A percentile compares a stretch with the other conserved stretches of the same genome.
Conservation (phyloP, 2,113 vertebrate genomes). For the Machaerirhynchus nigripectus region DNA sequence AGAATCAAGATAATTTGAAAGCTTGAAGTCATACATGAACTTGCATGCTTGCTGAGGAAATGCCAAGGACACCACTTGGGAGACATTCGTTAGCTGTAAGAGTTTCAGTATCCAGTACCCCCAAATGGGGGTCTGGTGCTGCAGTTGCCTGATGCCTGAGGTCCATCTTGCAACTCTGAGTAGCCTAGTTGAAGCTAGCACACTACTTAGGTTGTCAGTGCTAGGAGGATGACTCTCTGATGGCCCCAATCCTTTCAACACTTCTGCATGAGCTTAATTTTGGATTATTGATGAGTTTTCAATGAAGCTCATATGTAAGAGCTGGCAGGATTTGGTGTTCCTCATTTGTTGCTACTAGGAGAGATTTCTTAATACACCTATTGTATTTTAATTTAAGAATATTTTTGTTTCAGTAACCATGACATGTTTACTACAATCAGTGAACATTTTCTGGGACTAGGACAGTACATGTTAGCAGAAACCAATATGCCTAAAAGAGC, state of each 20-base stretch:
- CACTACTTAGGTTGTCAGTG: slow-evolving; percentile 3
- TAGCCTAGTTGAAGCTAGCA: neutral
- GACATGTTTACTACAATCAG: neutral
- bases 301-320: neutral
- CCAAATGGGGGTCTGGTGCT: neutral
- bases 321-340: neutral
- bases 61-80: neutral
- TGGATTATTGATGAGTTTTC: neutral
- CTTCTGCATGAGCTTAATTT: neutral
- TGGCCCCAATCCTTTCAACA: slow-evolving; percentile 20
- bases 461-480: neutral
- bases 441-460: neutral
- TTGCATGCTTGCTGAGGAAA: neutral
- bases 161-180: neutral
- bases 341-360: neutral
- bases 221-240: neutral
- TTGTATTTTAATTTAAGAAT: slow-evolving; percentile 17
- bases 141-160: neutral
- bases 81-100: neutral
- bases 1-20: neutral
- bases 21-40: neutral
- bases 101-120: neutral
- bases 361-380: slow-evolving; percentile 33
- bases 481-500: neutral
- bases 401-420: neutral